Base-by-base conservation (phyloP, 2,113 vertebrate species). In the Pomatostomus ruficeps region DNA sequence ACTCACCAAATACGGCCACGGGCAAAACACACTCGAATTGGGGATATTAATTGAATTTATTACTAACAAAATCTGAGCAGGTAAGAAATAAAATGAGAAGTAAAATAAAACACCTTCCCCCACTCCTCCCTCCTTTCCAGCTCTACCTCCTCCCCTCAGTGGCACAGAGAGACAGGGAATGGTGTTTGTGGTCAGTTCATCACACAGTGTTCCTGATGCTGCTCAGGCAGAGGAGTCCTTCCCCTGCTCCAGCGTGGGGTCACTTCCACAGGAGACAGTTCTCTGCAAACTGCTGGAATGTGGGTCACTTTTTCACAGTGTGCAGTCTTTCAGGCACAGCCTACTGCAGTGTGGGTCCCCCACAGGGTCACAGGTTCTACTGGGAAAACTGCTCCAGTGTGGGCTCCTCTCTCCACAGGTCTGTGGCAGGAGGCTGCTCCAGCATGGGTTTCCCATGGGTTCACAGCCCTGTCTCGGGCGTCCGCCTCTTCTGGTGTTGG, bases 1-100 rank as follows among this genome's bases (percentile, higher is more conserved):
- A 22, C 9, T 76, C 43, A 38, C 10, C 45, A 23, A 68, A 76
- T 36, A 43, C 26, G 0, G 0, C 26, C 33, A 76, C 0, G 0
- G 45, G 54, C 26, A 68, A 45, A 68, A 68, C 22, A 43, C 9
- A 28, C 18, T 45, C 1, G 0, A 38, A 14, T 12, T 59, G 0
- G 9, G 36, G 26, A 59, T 68, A 45, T 58, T 59, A 43, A 51
- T 3, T 36, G 18, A 51, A 51, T 59, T 59, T 28, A 33, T 68
- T 45, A n/a, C 18, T 38, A 19, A 45, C 22, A 28, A 24, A 77
- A 38, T 45, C 45, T 33, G 12, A 86, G 15, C 38, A 68, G 33
- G n/a, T 68, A 68, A 61, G 26, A 67, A 68, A 14, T 43, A 51
- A 75, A 85, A 67, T 25, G 35, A 29, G 12, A 58, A 51, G 9